Conservation (phyloP, 2,797 vertebrate genomes). For the Chelidonichthys spinosus region DNA sequence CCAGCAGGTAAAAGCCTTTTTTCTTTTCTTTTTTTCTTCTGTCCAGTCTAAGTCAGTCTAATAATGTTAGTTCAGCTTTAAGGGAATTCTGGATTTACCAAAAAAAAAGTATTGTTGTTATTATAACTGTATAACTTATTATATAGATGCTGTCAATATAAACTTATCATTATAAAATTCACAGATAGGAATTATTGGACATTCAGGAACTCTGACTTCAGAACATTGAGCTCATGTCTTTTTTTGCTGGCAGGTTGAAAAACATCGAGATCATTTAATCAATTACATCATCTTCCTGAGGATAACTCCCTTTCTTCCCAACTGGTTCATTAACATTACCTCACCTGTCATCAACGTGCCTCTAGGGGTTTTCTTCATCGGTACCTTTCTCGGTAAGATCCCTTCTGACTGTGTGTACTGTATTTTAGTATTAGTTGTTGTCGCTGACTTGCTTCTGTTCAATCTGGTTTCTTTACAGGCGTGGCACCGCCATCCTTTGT, state of each 20-base stretch:
- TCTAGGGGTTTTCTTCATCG: slow-evolving; percentile 96
- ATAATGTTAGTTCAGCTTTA: neutral
- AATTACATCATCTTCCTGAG: slow-evolving; percentile 99
- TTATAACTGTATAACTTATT: neutral
- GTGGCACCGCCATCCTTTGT: slow-evolving; percentile 98
- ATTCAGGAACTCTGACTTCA: neutral
- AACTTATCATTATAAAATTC: neutral
- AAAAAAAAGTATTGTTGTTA: neutral
- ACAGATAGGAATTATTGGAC: neutral
- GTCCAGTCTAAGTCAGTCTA: too few species aligned
- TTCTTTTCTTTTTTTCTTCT: neutral
- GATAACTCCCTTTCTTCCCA: slow-evolving; percentile 98
- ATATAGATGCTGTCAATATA: neutral
- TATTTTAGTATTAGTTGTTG: neutral
- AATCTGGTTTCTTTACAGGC: slow-evolving; percentile 79
- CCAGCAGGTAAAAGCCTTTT: slow-evolving; percentile 89
- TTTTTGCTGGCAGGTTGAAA: slow-evolving; percentile 89
- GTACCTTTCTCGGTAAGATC: slow-evolving; percentile 95
- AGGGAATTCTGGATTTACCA: neutral
- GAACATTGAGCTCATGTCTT: slow-evolving; percentile 9
- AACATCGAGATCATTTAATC: slow-evolving; percentile 96
- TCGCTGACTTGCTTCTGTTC: slow-evolving; percentile 29
- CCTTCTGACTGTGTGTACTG: too few species aligned
- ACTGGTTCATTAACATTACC: slow-evolving; percentile 99
- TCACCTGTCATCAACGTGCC: slow-evolving; percentile 98